phyloP scores from a whole-genome alignment of 1,140 invertebrate genomes.

The Odontomachus brunneus region DNA sequence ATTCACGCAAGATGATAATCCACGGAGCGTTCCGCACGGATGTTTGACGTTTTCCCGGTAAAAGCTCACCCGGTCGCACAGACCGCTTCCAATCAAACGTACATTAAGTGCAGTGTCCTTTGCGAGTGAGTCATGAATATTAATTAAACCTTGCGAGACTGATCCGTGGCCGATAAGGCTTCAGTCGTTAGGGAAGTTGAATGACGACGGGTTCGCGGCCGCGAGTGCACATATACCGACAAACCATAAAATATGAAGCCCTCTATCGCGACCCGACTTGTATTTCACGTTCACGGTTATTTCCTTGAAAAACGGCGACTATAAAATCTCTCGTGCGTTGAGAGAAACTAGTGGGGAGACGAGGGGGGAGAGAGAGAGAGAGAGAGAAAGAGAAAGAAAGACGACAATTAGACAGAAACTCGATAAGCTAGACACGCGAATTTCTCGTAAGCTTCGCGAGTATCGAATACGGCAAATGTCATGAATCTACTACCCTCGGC shows the following conservation, averaged over 20 bases:
- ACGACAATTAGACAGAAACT: slow-evolving; percentile 56
- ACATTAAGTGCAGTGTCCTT: slow-evolving; percentile 71
- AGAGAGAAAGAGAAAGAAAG: neutral
- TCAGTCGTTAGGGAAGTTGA: slow-evolving; percentile 45
- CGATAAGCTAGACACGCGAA: slow-evolving; percentile 57
- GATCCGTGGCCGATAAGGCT: slow-evolving; percentile 60
- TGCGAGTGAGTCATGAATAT: slow-evolving; percentile 74
- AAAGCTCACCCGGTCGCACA: slow-evolving; percentile 47
- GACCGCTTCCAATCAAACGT: slow-evolving; percentile 67
- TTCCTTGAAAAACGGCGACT: slow-evolving; percentile 50
- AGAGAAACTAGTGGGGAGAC: neutral
- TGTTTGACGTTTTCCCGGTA: slow-evolving; percentile 38
- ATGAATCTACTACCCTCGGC: slow-evolving; percentile 16
- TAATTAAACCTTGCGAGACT: slow-evolving; percentile 67
- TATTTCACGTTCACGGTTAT: slow-evolving; percentile 59
- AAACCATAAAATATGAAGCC: slow-evolving; percentile 56
- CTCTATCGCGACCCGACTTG: slow-evolving; percentile 10
- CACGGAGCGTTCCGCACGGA: neutral
- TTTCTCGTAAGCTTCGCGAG: slow-evolving; percentile 44
- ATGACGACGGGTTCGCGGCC: slow-evolving; percentile 28
- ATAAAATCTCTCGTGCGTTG: slow-evolving; percentile 31
- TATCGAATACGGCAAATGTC: slow-evolving; percentile 30
- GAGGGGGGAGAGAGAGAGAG: neutral
- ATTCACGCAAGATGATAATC: slow-evolving; percentile 42
- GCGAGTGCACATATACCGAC: slow-evolving; percentile 16